Conservation (phyloP, 2,113 vertebrate genomes). For the Podarcis raffonei region DNA sequence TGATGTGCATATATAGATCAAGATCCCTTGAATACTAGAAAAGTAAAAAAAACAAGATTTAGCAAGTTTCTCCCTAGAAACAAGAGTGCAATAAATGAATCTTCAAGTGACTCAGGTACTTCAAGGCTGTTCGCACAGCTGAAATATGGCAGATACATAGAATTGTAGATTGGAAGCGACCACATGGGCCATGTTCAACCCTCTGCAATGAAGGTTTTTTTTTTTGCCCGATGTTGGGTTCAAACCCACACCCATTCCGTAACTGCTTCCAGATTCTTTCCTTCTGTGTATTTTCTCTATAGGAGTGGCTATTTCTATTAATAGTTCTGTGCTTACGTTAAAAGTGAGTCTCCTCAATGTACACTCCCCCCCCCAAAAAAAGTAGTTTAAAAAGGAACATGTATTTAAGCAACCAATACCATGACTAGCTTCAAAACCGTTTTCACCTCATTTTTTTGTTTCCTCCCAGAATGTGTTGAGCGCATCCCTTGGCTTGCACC, state of each 20-base stretch:
- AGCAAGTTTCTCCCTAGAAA: neutral
- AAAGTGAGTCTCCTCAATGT: rapidly evolving
- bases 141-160: neutral
- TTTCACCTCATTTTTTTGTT: neutral
- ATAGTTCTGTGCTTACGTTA: neutral
- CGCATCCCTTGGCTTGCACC: slow-evolving; percentile 97
- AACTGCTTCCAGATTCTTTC: neutral
- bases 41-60: neutral
- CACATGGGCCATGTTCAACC: no score
- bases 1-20: neutral
- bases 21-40: neutral
- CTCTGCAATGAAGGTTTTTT: no score
- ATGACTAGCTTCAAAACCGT: neutral
- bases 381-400: neutral
- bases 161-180: no score
- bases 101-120: neutral
- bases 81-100: neutral
- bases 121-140: neutral
- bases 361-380: neutral
- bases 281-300: neutral
- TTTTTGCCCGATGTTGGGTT: no score
- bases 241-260: neutral
- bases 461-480: slow-evolving; percentile 86
- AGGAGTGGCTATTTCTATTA: neutral
- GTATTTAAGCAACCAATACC: neutral